Percentiles rank a stretch among this genome's conserved stretches.
Evolutionary conservation across 2,888 invertebrate genomes (phyloP).

Genomic region (Phania funesta): DNA sequence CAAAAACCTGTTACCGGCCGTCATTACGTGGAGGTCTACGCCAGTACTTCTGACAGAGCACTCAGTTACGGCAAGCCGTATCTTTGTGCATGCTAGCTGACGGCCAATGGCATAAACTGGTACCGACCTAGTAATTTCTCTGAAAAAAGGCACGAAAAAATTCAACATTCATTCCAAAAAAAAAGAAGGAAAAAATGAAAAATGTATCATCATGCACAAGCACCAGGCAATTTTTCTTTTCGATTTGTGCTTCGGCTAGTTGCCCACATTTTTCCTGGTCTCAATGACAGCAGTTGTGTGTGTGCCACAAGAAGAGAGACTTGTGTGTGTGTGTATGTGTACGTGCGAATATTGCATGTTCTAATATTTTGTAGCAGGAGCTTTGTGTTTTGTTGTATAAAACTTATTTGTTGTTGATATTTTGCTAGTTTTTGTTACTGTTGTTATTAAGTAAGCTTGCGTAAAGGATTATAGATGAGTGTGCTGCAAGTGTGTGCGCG

Average conservation of each 20-base stretch:
- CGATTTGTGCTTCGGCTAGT: constrained; percentile 52
- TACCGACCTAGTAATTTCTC: constrained; percentile 1
- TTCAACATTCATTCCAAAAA: constrained; percentile 6
- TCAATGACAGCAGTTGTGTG: constrained; percentile 8
- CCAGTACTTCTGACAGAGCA: no score
- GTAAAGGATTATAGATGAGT: constrained; percentile 69
- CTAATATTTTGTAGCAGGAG: constrained; percentile 45
- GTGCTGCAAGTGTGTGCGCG: constrained; percentile 48
- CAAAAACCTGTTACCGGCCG: no score
- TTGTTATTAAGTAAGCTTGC: constrained; percentile 67
- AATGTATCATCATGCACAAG: constrained; percentile 62
- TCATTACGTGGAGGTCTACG: no score
- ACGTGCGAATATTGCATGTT: constrained; percentile 28
- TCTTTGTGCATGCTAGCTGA: no score
- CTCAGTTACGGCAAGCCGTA: no score
- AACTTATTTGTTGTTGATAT: constrained; percentile 52
- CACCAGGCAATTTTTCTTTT: constrained; percentile 64
- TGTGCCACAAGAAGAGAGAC: constrained; percentile 16
- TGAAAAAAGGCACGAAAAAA: constrained; percentile 26
- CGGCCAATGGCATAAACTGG: no score
- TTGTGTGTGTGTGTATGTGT: constrained; percentile 3
- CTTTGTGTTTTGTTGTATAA: no score
- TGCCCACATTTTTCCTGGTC: constrained; percentile 43
- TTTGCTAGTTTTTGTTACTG: constrained; percentile 20
- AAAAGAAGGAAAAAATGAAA: constrained; percentile 22